phyloP scores from a whole-genome alignment of 2,797 vertebrate species.

The Knipowitschia caucasica region DNA sequence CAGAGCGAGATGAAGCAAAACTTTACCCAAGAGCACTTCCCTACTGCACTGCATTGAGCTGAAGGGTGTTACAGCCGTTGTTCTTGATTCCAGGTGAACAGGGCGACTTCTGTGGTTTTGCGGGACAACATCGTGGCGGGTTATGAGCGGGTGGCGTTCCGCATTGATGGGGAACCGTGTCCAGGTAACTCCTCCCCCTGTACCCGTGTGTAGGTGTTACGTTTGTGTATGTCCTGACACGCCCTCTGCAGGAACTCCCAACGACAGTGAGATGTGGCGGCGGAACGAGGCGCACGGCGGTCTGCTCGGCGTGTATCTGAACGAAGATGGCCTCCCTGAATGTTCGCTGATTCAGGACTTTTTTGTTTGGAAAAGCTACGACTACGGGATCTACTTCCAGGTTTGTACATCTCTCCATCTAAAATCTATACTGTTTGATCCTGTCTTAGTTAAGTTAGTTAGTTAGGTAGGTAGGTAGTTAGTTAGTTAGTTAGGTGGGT shows the following conservation, averaged over 20 bases:
- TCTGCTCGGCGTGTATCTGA: conserved; percentile 72
- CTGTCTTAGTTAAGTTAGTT: too few species aligned
- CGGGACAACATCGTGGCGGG: conserved; percentile 84
- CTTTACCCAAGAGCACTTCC: too few species aligned
- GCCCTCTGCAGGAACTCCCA: conserved; percentile 47
- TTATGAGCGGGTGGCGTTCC: conserved; percentile 81
- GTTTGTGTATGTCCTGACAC: too few species aligned
- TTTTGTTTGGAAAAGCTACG: conserved; percentile 74
- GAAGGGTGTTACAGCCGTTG: background rate
- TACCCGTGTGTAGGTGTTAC: too few species aligned
- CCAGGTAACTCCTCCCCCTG: too few species aligned
- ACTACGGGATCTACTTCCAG: conserved; percentile 79
- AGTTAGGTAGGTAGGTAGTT: too few species aligned
- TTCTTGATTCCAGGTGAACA: conserved; percentile 67
- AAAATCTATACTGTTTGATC: too few species aligned
- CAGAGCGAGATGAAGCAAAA: too few species aligned
- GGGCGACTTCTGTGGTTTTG: conserved; percentile 76
- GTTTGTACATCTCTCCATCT: too few species aligned
- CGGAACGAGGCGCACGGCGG: conserved; percentile 79
- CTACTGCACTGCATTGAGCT: too few species aligned
- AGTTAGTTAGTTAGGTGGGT: too few species aligned
- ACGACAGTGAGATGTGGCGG: conserved; percentile 58
- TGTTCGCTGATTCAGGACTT: conserved; percentile 72
- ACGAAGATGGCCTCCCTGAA: conserved; percentile 69
- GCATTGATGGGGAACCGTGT: conserved; percentile 83